Conservation (phyloP, 2,113 vertebrate species). For the Limnothrissa miodon region DNA sequence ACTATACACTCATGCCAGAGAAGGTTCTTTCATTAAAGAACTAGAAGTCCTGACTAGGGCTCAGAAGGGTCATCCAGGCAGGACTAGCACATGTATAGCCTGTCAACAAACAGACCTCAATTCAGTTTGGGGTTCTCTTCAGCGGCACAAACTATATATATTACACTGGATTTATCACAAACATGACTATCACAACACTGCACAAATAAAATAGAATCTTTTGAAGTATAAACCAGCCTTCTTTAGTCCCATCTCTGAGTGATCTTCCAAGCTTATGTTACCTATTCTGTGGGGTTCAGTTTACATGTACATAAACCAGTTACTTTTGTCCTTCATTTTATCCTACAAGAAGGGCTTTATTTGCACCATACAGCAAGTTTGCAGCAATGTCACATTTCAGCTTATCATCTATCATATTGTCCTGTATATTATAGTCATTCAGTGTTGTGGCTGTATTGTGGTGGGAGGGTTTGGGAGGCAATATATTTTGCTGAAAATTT, state of each 20-base stretch:
- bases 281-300: background rate
- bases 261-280: background rate
- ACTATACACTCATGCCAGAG: constrained; percentile 37
- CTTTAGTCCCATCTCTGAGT: constrained; percentile 4
- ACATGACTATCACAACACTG: constrained; percentile 13
- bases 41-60: background rate
- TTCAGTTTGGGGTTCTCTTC: background rate
- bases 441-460: background rate
- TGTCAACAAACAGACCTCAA: background rate
- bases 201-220: constrained; percentile 8
- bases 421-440: background rate
- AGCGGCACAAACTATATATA: constrained; percentile 15
- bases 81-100: background rate
- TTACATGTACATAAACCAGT: background rate
- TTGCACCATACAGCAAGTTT: background rate
- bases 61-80: background rate
- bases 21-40: background rate
- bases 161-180: constrained; percentile 13
- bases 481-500: background rate
- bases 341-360: background rate
- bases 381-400: background rate
- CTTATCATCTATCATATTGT: background rate
- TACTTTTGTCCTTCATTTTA: background rate
- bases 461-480: background rate
- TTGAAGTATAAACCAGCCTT: constrained; percentile 16